A percentile compares a stretch with the other conserved stretches of the same genome.
Conservation (phyloP, 2,113 vertebrate species). For the Poeciliopsis prolifica region DNA sequence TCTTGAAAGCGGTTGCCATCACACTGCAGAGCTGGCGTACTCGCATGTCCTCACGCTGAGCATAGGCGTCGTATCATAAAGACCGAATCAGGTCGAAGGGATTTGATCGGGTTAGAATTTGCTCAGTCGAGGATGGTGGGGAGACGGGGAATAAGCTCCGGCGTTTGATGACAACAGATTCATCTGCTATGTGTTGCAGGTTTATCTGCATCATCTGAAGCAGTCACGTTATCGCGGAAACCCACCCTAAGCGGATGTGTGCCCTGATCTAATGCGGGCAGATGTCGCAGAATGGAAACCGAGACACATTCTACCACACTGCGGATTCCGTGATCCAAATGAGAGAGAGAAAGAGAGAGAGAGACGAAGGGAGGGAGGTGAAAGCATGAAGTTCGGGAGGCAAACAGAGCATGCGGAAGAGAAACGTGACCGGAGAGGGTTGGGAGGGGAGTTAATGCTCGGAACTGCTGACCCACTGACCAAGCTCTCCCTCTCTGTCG, state of each 20-base stretch:
- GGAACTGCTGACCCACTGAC: conserved; percentile 84
- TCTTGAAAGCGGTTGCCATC: conserved; percentile 48
- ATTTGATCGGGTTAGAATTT: background rate
- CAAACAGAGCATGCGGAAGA: conserved; percentile 60
- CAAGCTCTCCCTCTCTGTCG: conserved; percentile 70
- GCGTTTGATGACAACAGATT: background rate
- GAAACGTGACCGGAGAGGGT: conserved; percentile 74
- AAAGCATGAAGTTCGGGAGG: background rate
- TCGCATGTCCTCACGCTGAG: conserved; percentile 6
- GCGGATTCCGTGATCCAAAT: conserved; percentile 26
- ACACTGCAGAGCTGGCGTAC: conserved; percentile 17
- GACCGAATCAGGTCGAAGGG: background rate
- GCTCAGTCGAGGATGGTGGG: background rate
- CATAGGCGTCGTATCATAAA: background rate
- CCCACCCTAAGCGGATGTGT: conserved; percentile 37
- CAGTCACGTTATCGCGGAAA: conserved; percentile 57
- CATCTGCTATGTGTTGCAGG: conserved; percentile 14
- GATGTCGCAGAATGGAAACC: conserved; percentile 48
- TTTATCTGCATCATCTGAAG: background rate
- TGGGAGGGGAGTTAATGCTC: conserved; percentile 37
- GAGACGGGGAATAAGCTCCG: conserved; percentile 7
- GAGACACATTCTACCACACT: conserved; percentile 28
- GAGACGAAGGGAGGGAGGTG: background rate
- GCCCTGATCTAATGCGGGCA: conserved; percentile 37
- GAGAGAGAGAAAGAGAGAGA: too few species aligned